These are phyloP conservation scores for Sinelater perroti DNA, from an alignment of 2,888 invertebrate genomes.

Conservation along the genomic window DNA sequence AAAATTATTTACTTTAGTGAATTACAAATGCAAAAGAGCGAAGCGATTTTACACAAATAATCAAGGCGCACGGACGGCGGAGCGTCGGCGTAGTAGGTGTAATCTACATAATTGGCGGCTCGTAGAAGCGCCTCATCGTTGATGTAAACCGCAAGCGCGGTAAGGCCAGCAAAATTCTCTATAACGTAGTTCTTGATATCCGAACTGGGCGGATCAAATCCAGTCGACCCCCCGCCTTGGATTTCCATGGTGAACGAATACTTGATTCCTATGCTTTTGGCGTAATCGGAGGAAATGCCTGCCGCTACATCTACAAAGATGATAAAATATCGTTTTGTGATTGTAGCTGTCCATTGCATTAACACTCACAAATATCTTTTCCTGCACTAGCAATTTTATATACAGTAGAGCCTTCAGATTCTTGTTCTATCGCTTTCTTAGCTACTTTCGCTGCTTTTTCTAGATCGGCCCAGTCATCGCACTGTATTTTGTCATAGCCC, in stretches of 20 bases:
- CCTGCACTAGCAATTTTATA: background rate
- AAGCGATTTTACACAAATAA: no score
- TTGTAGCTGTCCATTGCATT: no score
- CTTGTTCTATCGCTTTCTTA: background rate
- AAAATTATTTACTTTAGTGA: no score
- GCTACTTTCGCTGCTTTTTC: background rate
- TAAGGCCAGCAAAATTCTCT: background rate
- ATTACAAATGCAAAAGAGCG: no score
- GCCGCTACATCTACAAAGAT: conserved; percentile 9
- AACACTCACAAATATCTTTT: background rate
- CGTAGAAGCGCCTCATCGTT: no score
- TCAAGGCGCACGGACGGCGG: no score
- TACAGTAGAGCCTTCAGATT: no score
- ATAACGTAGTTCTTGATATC: background rate
- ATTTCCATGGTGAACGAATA: conserved; percentile 6
- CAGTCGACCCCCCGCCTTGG: background rate
- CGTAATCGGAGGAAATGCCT: conserved; percentile 9
- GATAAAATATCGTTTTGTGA: no score
- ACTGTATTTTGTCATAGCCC: background rate
- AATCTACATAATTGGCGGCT: no score
- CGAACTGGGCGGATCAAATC: background rate
- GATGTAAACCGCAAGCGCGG: background rate
- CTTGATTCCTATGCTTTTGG: conserved; percentile 1
- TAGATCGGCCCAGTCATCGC: background rate
- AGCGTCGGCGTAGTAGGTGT: no score